Base-by-base conservation (phyloP, 2,888 invertebrate genomes). In the Nowickia ferox region DNA sequence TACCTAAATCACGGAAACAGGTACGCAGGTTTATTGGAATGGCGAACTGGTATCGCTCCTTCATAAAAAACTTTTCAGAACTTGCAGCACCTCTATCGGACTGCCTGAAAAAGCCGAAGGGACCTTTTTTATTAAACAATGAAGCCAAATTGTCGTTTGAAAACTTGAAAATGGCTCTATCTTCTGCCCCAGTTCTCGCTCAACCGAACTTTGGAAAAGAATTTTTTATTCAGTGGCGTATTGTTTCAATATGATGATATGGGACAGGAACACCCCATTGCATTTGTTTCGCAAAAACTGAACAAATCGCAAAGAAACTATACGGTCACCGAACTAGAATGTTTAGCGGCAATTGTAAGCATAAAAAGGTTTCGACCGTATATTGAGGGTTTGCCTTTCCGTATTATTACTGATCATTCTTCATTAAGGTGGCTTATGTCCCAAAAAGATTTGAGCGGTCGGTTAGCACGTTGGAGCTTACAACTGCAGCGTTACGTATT, bases 231-330 rank as follows among this genome's bases (percentile, higher is more conserved):
- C 22, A 22, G 22, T 22, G 22, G 22, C 22, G 22, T 22, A 22
- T 22, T 22, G n/a, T n/a, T n/a, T n/a, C n/a, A n/a, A n/a, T n/a
- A n/a, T n/a, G n/a, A n/a, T n/a, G n/a, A n/a, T n/a, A 22, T 22
- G 13, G 80, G 66, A 2, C 38, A 17, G 8, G 84, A 87, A 44
- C 48, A 57, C 10, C 77, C 83, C 5, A 83, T 86, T 1, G 76
- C 72, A 2, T 83, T 55, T 57, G 66, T 86, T 13, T 86, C 86
- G 5, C 75, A 81, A 38, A 86, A 86, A n/a, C 68, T 84, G 1
- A 85, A 85, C 17, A 76, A 61, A 19, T 42, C 71, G 80, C 22
- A 22, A 22, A 22, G 22, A 22, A 22, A 22, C 22, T 22, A 22
- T 22, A 22, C 22, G 22, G 22, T 80, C 9, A 61, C 63, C 11